These are phyloP conservation scores for Mungos mungo DNA, from an alignment of 2,113 vertebrate species.

Conservation along the genomic window DNA sequence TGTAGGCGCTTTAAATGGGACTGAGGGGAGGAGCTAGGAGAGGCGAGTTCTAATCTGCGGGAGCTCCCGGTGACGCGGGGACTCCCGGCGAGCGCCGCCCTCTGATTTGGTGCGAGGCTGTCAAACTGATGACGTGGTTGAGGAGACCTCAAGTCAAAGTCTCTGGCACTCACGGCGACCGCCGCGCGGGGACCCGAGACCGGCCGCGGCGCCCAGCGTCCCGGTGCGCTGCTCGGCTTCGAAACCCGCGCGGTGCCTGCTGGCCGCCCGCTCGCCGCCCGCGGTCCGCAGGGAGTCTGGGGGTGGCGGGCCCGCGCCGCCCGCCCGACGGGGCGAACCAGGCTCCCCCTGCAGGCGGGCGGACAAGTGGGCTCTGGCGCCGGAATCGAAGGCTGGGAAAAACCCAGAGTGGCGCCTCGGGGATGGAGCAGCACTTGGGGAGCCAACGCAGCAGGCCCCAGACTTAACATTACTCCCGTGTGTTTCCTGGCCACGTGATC, in stretches of 20 bases:
- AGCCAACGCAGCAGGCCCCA: too few species aligned
- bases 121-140: conserved; percentile 86
- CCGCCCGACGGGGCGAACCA: rapidly evolving
- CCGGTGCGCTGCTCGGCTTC: background rate
- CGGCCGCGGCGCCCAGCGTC: background rate
- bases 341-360: background rate
- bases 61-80: conserved; percentile 81
- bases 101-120: conserved; percentile 87
- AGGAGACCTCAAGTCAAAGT: conserved; percentile 77
- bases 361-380: background rate
- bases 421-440: background rate
- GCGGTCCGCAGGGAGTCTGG: background rate
- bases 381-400: background rate
- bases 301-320: background rate
- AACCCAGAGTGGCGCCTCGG: background rate
- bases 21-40: conserved; percentile 80
- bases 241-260: background rate
- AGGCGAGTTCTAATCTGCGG: conserved; percentile 87
- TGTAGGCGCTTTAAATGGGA: conserved; percentile 84
- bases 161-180: conserved; percentile 66
- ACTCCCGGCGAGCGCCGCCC: conserved; percentile 79
- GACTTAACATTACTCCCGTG: background rate
- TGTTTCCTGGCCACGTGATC: background rate
- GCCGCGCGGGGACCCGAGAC: conserved; percentile 50
- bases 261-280: background rate